Percentiles rank a stretch among this genome's conserved stretches.
These are phyloP conservation scores for Eudasyphora cyanicolor DNA, from an alignment of 2,888 invertebrate species.

Conservation along the genomic window DNA sequence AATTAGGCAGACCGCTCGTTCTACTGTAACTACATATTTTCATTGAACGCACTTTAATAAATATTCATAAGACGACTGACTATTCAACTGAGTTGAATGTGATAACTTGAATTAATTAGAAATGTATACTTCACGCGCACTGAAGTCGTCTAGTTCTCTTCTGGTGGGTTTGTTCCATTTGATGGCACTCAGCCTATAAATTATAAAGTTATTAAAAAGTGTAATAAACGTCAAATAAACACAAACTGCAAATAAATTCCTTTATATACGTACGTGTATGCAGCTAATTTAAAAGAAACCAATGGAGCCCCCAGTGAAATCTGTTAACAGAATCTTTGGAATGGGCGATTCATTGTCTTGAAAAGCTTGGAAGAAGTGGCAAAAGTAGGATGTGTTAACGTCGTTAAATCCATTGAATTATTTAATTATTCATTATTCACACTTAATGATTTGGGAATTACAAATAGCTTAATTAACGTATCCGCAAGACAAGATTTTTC, in stretches of 20 bases:
- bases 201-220: conserved; percentile 1
- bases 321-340: background rate
- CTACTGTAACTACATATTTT: background rate
- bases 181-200: conserved; percentile 1
- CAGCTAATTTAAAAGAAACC: background rate
- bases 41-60: background rate
- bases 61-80: background rate
- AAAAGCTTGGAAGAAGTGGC: background rate
- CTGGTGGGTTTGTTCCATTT: background rate
- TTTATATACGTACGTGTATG: background rate
- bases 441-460: background rate
- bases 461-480: too few relatives aligned
- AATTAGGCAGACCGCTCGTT: background rate
- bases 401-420: too few relatives aligned
- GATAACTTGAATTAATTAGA: conserved; percentile 14
- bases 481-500: background rate
- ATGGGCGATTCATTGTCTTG: background rate
- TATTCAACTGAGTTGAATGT: background rate
- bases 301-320: background rate
- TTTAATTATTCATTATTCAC: background rate
- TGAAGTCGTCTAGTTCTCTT: background rate
- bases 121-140: background rate
- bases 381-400: background rate
- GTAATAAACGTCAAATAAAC: conserved; percentile 6
- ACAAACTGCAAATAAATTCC: background rate